Conservation (phyloP, 2,797 vertebrate genomes). For the Gambusia yucatana region DNA sequence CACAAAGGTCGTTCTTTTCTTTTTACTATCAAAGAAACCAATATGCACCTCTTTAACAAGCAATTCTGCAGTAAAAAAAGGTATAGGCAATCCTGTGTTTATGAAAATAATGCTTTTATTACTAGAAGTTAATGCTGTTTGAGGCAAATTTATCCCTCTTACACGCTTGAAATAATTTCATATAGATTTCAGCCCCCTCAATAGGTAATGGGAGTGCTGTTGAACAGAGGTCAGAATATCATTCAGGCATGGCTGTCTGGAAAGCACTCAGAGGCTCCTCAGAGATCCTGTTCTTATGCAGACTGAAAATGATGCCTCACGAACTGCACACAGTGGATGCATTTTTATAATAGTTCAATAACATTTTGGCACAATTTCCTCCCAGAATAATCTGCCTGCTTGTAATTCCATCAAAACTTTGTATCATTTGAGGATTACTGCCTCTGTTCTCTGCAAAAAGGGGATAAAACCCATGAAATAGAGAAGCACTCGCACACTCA, state of each 20-base stretch:
- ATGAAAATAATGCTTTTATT: slow-evolving; percentile 28
- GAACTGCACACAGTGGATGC: slow-evolving; percentile 51
- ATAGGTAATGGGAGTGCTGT: slow-evolving; percentile 33
- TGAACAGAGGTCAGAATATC: slow-evolving; percentile 48
- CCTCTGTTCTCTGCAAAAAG: slow-evolving; percentile 54
- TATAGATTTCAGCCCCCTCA: slow-evolving; percentile 17
- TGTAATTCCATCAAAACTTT: slow-evolving; percentile 68
- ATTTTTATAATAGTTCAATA: slow-evolving; percentile 72
- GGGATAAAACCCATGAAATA: slow-evolving; percentile 51
- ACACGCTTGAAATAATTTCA: slow-evolving; percentile 13
- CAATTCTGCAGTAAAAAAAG: slow-evolving; percentile 35
- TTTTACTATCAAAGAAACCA: slow-evolving; percentile 37
- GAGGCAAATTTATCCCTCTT: slow-evolving; percentile 16
- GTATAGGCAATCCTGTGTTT: slow-evolving; percentile 34
- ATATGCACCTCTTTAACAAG: slow-evolving; percentile 49
- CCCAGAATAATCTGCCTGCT: slow-evolving; percentile 70
- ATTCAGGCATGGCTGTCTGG: slow-evolving; percentile 42
- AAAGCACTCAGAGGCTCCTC: slow-evolving; percentile 56
- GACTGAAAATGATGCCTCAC: slow-evolving; percentile 56
- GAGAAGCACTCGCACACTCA: slow-evolving; percentile 42
- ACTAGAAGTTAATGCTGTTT: slow-evolving; percentile 30
- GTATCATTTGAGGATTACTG: slow-evolving; percentile 66
- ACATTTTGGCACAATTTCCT: slow-evolving; percentile 62
- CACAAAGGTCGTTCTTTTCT: background rate
- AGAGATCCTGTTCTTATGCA: slow-evolving; percentile 72